phyloP scores from a whole-genome alignment of 2,797 vertebrate species.

The Vireo griseus region DNA sequence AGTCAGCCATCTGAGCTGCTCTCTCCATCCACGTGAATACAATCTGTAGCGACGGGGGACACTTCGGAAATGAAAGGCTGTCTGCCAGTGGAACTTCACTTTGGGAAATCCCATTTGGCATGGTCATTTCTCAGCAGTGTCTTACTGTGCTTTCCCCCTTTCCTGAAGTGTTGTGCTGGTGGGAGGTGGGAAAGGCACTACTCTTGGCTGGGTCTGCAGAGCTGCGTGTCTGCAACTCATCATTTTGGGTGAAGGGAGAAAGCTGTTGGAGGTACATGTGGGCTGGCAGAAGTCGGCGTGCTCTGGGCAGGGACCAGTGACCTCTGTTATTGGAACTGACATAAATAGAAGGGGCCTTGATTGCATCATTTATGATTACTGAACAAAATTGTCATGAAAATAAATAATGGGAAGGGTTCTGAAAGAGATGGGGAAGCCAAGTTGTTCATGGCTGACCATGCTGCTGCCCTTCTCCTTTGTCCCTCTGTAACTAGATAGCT shows the following conservation, averaged over 20 bases:
- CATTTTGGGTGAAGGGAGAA: not conserved
- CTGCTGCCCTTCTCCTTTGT: not conserved
- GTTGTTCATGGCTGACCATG: not conserved
- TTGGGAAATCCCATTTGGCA: not conserved
- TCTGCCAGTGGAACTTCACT: not conserved
- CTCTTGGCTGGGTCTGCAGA: not conserved
- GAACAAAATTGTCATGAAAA: constrained; percentile 14
- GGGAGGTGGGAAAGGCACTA: not conserved
- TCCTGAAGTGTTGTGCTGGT: not conserved
- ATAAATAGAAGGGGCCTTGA: not conserved
- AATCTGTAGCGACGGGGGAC: not conserved
- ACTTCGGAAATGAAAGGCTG: not conserved
- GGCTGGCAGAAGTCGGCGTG: not conserved
- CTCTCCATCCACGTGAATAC: not conserved
- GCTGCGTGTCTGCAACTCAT: not conserved
- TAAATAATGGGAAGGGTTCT: not conserved
- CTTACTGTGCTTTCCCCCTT: not conserved
- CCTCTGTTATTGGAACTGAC: not conserved
- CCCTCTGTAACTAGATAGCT: not conserved
- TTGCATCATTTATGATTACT: constrained; percentile 25
- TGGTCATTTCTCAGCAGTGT: not conserved
- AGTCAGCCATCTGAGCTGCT: not conserved
- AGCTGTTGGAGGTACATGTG: not conserved
- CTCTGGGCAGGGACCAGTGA: not conserved
- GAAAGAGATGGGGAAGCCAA: not conserved